Percentiles rank a stretch among this genome's conserved stretches.
These are phyloP conservation scores for Colletes latitarsis DNA, from an alignment of 1,140 invertebrate species.

Conservation along the genomic window DNA sequence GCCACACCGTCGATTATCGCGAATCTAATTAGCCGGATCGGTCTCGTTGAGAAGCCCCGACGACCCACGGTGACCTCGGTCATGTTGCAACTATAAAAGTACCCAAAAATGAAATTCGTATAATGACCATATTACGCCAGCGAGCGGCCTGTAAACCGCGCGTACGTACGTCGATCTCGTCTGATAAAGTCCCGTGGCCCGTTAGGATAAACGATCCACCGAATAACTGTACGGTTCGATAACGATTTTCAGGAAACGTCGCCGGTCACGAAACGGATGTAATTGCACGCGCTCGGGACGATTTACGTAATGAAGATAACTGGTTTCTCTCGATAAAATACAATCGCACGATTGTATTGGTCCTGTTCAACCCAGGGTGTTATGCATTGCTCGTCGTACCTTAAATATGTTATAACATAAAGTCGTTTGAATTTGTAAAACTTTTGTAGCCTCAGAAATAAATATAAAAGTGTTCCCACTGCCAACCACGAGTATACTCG, in stretches of 20 bases:
- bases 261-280: not conserved
- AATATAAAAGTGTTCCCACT: too few species aligned
- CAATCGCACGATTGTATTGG: too few species aligned
- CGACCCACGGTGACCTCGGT: not conserved
- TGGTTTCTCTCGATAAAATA: too few species aligned
- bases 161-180: not conserved
- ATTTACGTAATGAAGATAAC: not conserved
- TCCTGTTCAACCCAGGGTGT: too few species aligned
- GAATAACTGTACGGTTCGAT: not conserved
- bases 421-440: too few species aligned
- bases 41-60: not conserved
- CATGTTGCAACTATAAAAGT: slow-evolving; percentile 7
- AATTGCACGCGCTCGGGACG: slow-evolving; percentile 17
- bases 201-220: not conserved
- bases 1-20: slow-evolving; percentile 34
- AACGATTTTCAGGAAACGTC: not conserved
- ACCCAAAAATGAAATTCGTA: not conserved
- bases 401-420: too few species aligned
- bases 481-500: too few species aligned
- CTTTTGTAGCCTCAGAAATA: too few species aligned
- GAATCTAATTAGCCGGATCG: slow-evolving; percentile 38
- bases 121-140: slow-evolving; percentile 3
- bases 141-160: not conserved
- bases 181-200: not conserved
- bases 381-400: too few species aligned